Percentiles rank a stretch among this genome's conserved stretches.
These are phyloP conservation scores for Nymphalis c-album DNA, from an alignment of 2,888 invertebrate species.

Conservation along the genomic window DNA sequence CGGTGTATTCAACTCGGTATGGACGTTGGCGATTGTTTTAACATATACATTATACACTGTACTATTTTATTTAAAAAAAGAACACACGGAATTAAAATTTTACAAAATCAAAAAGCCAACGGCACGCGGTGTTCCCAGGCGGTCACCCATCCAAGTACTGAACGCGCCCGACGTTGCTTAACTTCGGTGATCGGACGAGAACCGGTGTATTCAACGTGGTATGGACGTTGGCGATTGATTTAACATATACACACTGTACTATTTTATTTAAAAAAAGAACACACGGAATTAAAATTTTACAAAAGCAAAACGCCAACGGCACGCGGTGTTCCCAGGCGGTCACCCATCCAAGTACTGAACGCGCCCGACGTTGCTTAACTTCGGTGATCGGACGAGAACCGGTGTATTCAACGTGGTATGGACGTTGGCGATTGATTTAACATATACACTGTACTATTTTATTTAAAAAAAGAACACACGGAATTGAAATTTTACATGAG, in stretches of 20 bases:
- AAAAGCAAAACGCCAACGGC: conserved; percentile 51
- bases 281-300: too few relatives aligned
- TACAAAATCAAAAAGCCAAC: conserved; percentile 51
- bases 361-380: conserved; percentile 58
- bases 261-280: too few relatives aligned
- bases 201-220: conserved; percentile 55
- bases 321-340: conserved; percentile 61
- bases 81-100: too few relatives aligned
- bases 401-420: conserved; percentile 54
- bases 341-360: conserved; percentile 61
- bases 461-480: too few relatives aligned
- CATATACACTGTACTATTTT: too few relatives aligned
- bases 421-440: conserved; percentile 40
- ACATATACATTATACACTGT: too few relatives aligned
- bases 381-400: conserved; percentile 60
- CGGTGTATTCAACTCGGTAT: conserved; percentile 74
- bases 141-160: conserved; percentile 63
- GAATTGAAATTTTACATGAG: too few relatives aligned
- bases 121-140: conserved; percentile 59
- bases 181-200: conserved; percentile 61
- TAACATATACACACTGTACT: too few relatives aligned
- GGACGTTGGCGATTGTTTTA: conserved; percentile 50
- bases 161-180: conserved; percentile 57
- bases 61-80: too few relatives aligned
- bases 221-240: conserved; percentile 52